These are phyloP conservation scores for Tipula vernalis DNA, from an alignment of 2,888 invertebrate species.

Conservation along the genomic window DNA sequence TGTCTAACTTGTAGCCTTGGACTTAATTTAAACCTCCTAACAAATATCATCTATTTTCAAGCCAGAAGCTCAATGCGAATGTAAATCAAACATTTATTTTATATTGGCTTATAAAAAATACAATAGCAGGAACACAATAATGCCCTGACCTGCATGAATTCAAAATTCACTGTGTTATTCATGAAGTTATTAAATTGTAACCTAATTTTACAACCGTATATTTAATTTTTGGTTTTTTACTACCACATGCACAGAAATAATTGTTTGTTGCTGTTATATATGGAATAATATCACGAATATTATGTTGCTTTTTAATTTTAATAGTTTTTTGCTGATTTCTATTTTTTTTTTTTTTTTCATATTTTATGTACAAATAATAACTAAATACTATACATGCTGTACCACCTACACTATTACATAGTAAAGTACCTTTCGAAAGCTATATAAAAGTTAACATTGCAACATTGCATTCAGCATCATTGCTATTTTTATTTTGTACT, in stretches of 20 bases:
- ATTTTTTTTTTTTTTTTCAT: not conserved
- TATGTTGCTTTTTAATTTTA: not conserved
- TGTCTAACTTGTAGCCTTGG: too few species aligned
- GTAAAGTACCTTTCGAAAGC: too few species aligned
- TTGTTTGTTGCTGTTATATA: not conserved
- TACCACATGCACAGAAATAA: too few species aligned
- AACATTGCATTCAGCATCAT: too few species aligned
- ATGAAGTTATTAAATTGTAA: not conserved
- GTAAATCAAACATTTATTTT: too few species aligned
- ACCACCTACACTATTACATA: not conserved
- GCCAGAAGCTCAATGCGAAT: too few species aligned
- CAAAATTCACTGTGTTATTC: not conserved
- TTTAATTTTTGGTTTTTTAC: not conserved
- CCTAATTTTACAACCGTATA: not conserved
- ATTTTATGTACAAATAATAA: not conserved
- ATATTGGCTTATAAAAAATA: too few species aligned
- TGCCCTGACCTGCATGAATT: not conserved
- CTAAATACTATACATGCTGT: not conserved
- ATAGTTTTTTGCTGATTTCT: not conserved
- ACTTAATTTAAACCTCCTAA: too few species aligned
- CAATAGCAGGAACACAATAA: too few species aligned
- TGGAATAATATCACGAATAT: not conserved
- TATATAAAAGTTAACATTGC: too few species aligned
- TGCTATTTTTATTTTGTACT: too few species aligned
- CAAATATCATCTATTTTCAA: too few species aligned